Evolutionary conservation across 2,888 invertebrate genomes (phyloP).

Genomic region (Gonocerus acuteangulatus): DNA sequence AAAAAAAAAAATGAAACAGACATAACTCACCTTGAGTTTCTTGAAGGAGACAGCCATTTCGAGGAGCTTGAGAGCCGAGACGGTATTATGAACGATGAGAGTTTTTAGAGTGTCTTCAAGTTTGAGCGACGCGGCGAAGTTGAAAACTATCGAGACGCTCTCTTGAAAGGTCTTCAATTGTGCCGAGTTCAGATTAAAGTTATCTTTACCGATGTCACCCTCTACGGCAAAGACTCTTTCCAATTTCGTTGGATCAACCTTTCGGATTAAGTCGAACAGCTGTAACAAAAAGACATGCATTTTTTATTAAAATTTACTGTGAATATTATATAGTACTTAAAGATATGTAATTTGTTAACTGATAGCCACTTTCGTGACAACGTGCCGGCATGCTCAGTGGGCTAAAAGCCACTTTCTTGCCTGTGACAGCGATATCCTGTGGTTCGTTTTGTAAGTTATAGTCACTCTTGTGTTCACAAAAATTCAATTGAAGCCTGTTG

Average conservation of each 20-base stretch:
- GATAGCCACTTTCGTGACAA: no score
- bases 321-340: no score
- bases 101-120: conserved; percentile 82
- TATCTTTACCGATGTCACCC: conserved; percentile 62
- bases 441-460: no score
- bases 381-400: no score
- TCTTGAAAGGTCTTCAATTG: conserved; percentile 54
- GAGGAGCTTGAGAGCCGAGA: conserved; percentile 72
- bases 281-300: conserved; percentile 41
- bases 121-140: conserved; percentile 84
- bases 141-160: conserved; percentile 76
- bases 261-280: conserved; percentile 64
- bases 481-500: no score
- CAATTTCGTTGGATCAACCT: conserved; percentile 59
- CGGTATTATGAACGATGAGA: conserved; percentile 83
- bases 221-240: conserved; percentile 67
- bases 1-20: no score
- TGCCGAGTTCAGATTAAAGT: conserved; percentile 57
- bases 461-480: no score
- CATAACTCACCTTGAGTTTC: conserved; percentile 54
- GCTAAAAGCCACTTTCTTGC: no score
- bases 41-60: conserved; percentile 69
- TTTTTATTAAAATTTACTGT: neutral
- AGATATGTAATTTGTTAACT: no score
- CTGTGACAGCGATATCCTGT: no score